Percentiles rank a stretch among this genome's conserved stretches.
Conservation (phyloP, 23 tunicate genomes). For the Ciona savignyi region DNA sequence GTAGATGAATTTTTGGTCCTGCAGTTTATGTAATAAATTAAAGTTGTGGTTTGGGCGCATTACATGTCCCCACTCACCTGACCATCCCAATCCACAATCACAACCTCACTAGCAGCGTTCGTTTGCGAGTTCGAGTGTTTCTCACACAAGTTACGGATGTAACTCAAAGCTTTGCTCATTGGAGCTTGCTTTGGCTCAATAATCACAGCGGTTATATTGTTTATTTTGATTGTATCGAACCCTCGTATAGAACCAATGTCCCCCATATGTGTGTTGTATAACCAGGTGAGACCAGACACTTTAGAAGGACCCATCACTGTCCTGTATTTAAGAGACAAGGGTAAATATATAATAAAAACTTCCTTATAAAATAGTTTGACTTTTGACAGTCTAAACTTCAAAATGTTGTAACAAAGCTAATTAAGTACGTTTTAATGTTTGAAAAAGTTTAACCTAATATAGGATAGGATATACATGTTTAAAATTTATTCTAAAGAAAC, state of each 20-base stretch:
- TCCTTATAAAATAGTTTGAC: no score
- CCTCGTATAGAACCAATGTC: background rate
- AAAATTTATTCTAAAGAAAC: no score
- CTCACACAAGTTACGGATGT: background rate
- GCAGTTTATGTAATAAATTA: no score
- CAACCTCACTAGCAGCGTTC: background rate
- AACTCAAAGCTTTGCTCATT: background rate
- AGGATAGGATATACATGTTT: no score
- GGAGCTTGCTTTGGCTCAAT: background rate
- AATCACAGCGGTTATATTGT: background rate
- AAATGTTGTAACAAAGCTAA: no score
- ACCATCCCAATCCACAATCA: background rate
- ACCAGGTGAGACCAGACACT: background rate
- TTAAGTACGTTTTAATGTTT: no score
- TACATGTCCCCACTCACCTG: no score
- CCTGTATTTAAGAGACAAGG: background rate
- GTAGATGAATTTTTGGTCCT: no score
- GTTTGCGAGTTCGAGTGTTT: background rate
- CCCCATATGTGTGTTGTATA: background rate
- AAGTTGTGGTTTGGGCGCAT: no score
- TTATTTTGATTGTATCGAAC: background rate
- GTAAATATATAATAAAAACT: no score
- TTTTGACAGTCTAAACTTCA: no score
- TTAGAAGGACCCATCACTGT: background rate
- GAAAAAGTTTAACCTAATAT: no score